Evolutionary conservation across 2,113 vertebrate genomes (phyloP).

Genomic region (Colistium nudipinnis): DNA sequence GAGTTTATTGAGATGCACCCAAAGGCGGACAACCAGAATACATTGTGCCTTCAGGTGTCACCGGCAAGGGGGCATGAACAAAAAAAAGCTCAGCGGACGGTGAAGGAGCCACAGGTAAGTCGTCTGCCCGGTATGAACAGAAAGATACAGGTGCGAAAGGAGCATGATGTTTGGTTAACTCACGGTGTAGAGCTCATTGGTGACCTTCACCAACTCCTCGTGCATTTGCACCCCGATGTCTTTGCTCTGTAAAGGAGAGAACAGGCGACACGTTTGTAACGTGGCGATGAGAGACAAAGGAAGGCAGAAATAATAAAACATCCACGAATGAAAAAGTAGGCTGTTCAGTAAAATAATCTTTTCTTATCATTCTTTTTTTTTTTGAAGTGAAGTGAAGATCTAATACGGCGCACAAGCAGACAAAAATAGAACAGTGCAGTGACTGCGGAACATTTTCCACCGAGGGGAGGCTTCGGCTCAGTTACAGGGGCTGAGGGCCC

Average conservation of each 20-base stretch:
- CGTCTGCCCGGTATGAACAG: background rate
- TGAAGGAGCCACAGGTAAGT: slow-evolving; percentile 6
- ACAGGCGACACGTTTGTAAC: background rate
- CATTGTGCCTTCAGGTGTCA: too few species aligned
- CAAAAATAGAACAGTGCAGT: slow-evolving; percentile 64
- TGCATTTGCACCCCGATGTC: slow-evolving; percentile 97
- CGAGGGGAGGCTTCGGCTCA: slow-evolving; percentile 49
- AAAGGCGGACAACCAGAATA: too few species aligned
- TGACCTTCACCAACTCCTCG: slow-evolving; percentile 94
- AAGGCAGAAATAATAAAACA: slow-evolving; percentile 34
- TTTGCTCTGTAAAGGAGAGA: slow-evolving; percentile 88
- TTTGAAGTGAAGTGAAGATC: too few species aligned
- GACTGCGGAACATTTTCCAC: slow-evolving; percentile 59
- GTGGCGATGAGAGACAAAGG: background rate
- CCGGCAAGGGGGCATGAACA: too few species aligned
- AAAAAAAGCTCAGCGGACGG: background rate
- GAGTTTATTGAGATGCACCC: too few species aligned
- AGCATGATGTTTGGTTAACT: slow-evolving; percentile 70
- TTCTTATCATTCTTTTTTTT: too few species aligned
- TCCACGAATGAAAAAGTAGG: background rate
- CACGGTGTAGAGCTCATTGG: slow-evolving; percentile 97
- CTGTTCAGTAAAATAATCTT: slow-evolving; percentile 8
- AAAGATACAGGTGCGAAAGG: background rate
- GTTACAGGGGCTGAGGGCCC: slow-evolving; percentile 55
- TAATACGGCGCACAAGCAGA: slow-evolving; percentile 57